Base-by-base conservation (phyloP, 2,797 vertebrate genomes). In the Acridotheres tristis region DNA sequence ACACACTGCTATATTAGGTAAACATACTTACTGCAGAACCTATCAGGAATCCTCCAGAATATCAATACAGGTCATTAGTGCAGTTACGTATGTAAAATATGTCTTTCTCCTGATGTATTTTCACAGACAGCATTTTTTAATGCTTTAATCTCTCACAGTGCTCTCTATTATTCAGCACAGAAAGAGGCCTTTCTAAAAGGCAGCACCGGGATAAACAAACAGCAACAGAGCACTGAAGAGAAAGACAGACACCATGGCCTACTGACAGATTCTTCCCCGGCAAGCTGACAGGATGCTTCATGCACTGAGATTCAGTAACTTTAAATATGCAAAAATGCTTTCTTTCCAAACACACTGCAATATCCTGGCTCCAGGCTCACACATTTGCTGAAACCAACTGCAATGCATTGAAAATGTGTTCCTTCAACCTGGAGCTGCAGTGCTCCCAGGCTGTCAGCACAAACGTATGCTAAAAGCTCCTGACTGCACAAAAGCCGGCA, bases 321-420 rank as follows among this genome's bases (percentile, higher is more conserved):
- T 97, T 89, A 97, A 97, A 97, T 97, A 98, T 87, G 96, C 95
- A 98, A 95, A 96, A 96, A 97, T 43, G 95, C 94, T 94, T 96
- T 92, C 76, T 72, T 71, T 95, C 93, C 94, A 96, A 96, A 96
- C 88, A 93, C 97, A 97, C 97, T 82, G 97, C 97, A 98, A 96
- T 97, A 97, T 75, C 95, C 96, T 90, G 25, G 94, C 80, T 98
- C 96, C 84, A 47, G 94, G 95, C 95, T 96, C 63, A 25, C 91
- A 95, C 93, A 86, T 86, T 93, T 84, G 92, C 96, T 85, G 87
- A 97, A 98, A 97, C 96, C 97, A 97, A 97, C 98, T 97, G 97
- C 97, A 98, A 95, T 97, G 96, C 97, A 97, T 97, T 98, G 97
- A 97, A 98, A 98, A 97, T 18, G 83, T 96, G 97, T 97, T 98